Base-by-base conservation (phyloP, 2,797 vertebrate species). In the Sebastes matsubarae region DNA sequence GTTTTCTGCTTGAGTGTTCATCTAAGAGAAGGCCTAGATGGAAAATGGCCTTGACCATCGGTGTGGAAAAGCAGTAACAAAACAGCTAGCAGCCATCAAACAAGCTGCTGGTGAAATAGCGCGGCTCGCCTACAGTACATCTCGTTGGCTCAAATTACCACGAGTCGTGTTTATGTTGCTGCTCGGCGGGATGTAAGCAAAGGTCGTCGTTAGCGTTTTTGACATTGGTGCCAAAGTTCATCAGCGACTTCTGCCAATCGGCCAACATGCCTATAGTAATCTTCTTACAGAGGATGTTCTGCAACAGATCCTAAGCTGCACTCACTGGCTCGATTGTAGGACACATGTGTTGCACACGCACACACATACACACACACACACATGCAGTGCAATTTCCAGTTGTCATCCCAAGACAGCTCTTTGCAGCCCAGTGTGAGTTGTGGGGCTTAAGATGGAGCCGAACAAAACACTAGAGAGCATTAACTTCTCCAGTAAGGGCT, bases 381-480 rank as follows among this genome's bases (percentile, higher is more conserved):
- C 64, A 42, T 18, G 66, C 36, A 50, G 20, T 66, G 27, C 72
- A 55, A 70, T 91, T 89, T 84, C 83, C 74, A 27, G 85, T 87
- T 81, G 90, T 83, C 77, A 81, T 88, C 90, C 85, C 85, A 67
- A 86, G 85, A 81, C 84, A 86, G 85, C 85, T 88, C 78, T 88
- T 59, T 79, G 63, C 73, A 83, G 81, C 83, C 84, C 86, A 77
- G 80, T 89, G 86, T 90, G 90, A 90, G 85, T 81, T 83, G 90
- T 69, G 89, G 63, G 81, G 86, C 87, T 93, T 90, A 93, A 91
- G 91, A 92, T 86, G 85, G 81, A 86, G 85, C 83, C 78, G 76
- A 92, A 88, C 88, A 90, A 90, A 93, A 91, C 92, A 92, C 88
- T 85, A 67, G 87, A 92, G 91, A 92, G 91, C 85, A 91, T 92